These are phyloP conservation scores for Callyntrura sp. DNA, from an alignment of 2,888 invertebrate genomes.

Conservation along the genomic window DNA sequence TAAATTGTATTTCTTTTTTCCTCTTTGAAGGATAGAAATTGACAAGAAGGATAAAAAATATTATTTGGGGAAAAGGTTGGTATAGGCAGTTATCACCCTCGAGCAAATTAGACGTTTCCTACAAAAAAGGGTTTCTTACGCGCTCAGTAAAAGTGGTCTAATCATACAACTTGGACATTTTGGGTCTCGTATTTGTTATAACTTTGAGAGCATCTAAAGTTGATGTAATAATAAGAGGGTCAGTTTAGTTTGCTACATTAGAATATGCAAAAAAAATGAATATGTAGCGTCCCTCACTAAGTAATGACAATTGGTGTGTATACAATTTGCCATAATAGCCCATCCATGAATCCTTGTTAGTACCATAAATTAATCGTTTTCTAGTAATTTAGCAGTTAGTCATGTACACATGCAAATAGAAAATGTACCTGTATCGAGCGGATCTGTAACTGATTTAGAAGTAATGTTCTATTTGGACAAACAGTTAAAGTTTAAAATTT, in stretches of 20 bases:
- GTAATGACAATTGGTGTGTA: neutral
- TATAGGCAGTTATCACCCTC: slow-evolving; percentile 47
- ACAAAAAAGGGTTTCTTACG: slow-evolving; percentile 20
- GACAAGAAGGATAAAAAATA: slow-evolving; percentile 28
- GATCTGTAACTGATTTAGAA: too few species aligned
- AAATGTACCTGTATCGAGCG: too few species aligned
- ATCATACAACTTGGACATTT: slow-evolving; percentile 23
- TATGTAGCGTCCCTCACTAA: neutral
- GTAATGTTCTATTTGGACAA: too few species aligned
- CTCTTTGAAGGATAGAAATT: slow-evolving; percentile 48
- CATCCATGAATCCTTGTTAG: too few species aligned
- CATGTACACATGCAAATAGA: too few species aligned
- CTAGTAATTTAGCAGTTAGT: too few species aligned
- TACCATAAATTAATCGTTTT: too few species aligned
- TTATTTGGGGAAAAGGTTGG: slow-evolving; percentile 42
- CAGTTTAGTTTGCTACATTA: too few species aligned
- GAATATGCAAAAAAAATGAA: neutral
- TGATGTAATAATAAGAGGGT: too few species aligned
- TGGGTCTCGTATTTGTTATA: neutral
- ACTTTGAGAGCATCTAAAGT: too few species aligned
- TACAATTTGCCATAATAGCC: too few species aligned
- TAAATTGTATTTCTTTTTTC: slow-evolving; percentile 31
- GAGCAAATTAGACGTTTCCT: slow-evolving; percentile 58
- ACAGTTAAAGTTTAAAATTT: too few species aligned
- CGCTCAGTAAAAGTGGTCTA: neutral